Base-by-base conservation (phyloP, 2,888 invertebrate species). In the Caenorhabditis becei region DNA sequence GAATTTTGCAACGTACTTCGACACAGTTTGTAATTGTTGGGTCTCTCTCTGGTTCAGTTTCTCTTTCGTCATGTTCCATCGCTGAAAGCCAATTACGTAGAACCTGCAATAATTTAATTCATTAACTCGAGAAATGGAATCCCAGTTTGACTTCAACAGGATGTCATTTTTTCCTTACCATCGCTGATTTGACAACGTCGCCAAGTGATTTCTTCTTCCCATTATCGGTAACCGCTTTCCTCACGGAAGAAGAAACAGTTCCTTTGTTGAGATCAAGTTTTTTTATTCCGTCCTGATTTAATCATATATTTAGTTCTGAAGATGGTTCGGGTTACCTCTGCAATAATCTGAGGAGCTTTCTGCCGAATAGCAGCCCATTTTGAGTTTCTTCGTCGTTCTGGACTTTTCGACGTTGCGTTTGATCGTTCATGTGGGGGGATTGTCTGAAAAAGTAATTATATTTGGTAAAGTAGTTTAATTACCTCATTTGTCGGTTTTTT, bases 41-140 rank as follows among this genome's bases (percentile, higher is more conserved):
- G 16, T 67, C 74, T 1, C 80, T 20, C 20, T 80, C 80, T 8
- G 80, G 80, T 37, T 80, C 80, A 4, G 69, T 59, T 41, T 80
- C 80, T 16, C 69, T 37, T n/a, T 72, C 74, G 26, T 80, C 69
- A 20, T 74, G 80, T 28, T 75, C 72, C 74, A 74, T 74, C 0
- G 72, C 35, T 8, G 67, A 58, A 16, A 79, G 51, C 74, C 72
- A 74, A 28, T 24, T 74, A 4, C 69, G 62, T 3, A 79, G 51
- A 18, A 58, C 20, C 79, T 79, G 66, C n/a, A 79, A 28, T 5
- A 11, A 18, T 24, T 5, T 35, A 18, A 18, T 41, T 41, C 14
- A 53, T 44, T 51, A 41, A 54, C 32, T 56, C n/a, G 53, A 16
- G 41, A 14, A 71, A 23, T 49, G 37, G 26, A 53, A 49, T 44